Evolutionary conservation across 2,113 vertebrate genomes (phyloP).

Genomic region (Neolamprologus variostigma): DNA sequence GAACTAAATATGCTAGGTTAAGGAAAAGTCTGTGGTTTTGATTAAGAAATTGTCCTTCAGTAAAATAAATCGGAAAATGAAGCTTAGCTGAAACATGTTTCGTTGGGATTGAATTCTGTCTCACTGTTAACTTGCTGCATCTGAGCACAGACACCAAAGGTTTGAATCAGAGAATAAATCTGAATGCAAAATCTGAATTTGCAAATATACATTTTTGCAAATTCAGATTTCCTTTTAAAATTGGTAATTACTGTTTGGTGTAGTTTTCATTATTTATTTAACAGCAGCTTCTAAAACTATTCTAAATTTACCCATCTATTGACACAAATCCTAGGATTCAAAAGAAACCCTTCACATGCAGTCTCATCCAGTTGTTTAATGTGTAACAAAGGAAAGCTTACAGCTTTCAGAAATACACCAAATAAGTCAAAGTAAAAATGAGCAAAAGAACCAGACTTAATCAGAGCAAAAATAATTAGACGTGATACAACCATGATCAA

Average conservation of each 20-base stretch:
- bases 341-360: not conserved
- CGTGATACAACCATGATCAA: not conserved
- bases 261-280: not conserved
- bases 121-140: not conserved
- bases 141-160: not conserved
- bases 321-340: not conserved
- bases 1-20: not conserved
- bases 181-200: not conserved
- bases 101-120: not conserved
- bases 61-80: not conserved
- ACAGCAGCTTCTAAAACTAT: not conserved
- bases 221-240: not conserved
- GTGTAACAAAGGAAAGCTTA: not conserved
- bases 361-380: not conserved
- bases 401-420: not conserved
- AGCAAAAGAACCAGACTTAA: not conserved
- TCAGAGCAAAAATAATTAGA: not conserved
- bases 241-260: not conserved
- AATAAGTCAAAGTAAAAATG: not conserved
- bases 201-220: not conserved
- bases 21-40: not conserved
- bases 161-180: not conserved
- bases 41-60: fast-evolving
- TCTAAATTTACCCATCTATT: not conserved
- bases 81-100: not conserved